phyloP scores from a whole-genome alignment of 2,113 vertebrate species.

The Podocnemis expansa region DNA sequence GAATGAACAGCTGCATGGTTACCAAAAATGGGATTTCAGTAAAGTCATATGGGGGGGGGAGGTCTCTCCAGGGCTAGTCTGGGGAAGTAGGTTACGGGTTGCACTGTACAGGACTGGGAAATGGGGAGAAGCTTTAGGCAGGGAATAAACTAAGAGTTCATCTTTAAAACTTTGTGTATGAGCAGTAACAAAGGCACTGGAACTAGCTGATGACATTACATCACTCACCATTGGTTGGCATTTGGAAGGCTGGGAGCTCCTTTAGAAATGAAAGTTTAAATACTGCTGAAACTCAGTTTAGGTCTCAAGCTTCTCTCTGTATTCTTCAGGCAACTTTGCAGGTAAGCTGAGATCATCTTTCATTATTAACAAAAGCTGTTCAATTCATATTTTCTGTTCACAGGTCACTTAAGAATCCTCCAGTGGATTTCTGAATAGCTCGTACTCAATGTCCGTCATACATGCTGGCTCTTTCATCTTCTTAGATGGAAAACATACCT shows the following conservation, averaged over 20 bases:
- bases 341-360: background rate
- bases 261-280: background rate
- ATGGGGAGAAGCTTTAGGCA: background rate
- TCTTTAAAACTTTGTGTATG: background rate
- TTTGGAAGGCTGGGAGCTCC: background rate
- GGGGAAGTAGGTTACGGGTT: background rate
- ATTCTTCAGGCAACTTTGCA: background rate
- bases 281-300: background rate
- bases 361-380: accelerated
- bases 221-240: background rate
- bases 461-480: background rate
- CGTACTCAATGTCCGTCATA: background rate
- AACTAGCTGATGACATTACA: background rate
- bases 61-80: accelerated
- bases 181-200: background rate
- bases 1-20: accelerated
- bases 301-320: background rate
- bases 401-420: conserved; percentile 1
- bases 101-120: background rate
- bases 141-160: background rate
- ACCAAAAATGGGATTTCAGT: background rate
- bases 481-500: background rate
- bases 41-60: background rate
- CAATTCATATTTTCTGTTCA: background rate
- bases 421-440: background rate